Evolutionary conservation across 1,140 invertebrate genomes (phyloP), one percentile per base, ranked within the genome.

Genomic region (Lerema accius): DNA sequence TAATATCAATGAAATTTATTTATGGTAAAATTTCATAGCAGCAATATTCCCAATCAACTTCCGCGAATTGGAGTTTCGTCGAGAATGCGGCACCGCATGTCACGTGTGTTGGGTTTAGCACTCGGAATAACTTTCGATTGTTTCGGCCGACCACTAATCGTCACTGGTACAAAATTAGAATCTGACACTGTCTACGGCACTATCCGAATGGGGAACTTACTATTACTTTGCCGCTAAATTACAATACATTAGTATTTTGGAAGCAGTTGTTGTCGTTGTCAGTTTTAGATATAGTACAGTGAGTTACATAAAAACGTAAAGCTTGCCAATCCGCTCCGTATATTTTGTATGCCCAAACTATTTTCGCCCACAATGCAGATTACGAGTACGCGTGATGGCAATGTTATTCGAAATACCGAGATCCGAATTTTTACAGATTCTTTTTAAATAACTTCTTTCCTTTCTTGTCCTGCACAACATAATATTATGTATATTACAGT

Each of bases 51-150:
- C 39, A 58, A 63, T 64, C 46, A 35, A 67, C 69, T 82, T 79
- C 79, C 73, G 68, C 61, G 71, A 78, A 74, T 78, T 65, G 63
- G 58, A 72, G 70, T 69, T 75, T 80, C 63, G 70, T 70, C 48
- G 62, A 75, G 84, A 84, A 84, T 84, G 82, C 80, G 79, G 84
- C 72, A 82, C 65, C 74, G 71, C 71, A 65, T 67, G 69, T 86
- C 80, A 83, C 79, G 82, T 83, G 84, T 59, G 71, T 71, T 73
- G 67, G 67, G 77, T 64, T 79, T 78, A 82, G 78, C 80, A 84
- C 80, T 82, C 71, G 80, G 82, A 87, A 85, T 87, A 87, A 82
- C 82, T 84, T 84, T 84, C 82, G 81, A 85, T 87, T 87, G 84
- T 86, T 84, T 82, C 82, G 73, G 60, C 71, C 78, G 70, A 73